A percentile compares a stretch with the other conserved stretches of the same genome.
Evolutionary conservation across 2,888 invertebrate genomes (phyloP).

Genomic region (Heliconius sara): DNA sequence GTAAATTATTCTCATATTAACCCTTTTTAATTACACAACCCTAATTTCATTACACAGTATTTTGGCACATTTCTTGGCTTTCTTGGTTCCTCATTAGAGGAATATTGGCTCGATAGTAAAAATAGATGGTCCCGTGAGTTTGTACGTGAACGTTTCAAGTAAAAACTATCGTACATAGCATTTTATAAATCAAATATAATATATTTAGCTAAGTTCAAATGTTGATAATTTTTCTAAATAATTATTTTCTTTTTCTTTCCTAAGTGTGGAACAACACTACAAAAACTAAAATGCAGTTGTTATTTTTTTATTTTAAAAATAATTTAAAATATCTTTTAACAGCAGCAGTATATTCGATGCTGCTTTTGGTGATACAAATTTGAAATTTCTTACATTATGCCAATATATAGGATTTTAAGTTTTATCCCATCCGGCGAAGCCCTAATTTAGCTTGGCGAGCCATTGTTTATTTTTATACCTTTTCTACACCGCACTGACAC

Average conservation of each 20-base stretch:
- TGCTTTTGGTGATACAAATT: neutral
- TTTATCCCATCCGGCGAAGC: neutral
- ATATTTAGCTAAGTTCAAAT: neutral
- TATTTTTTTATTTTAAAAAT: too few relatives aligned
- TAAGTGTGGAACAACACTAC: too few relatives aligned
- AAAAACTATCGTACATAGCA: constrained; percentile 12
- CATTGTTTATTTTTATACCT: constrained; percentile 30
- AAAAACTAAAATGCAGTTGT: too few relatives aligned
- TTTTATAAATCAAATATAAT: neutral
- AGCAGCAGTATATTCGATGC: neutral
- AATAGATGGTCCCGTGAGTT: constrained; percentile 41
- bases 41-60: constrained; percentile 9
- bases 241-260: too few relatives aligned
- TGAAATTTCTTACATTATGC: neutral
- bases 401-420: neutral
- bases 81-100: constrained; percentile 36
- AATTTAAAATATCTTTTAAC: neutral
- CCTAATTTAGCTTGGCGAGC: neutral
- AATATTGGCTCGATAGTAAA: constrained; percentile 36
- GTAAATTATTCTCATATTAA: too few relatives aligned
- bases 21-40: neutral
- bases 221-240: too few relatives aligned
- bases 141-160: constrained; percentile 30
- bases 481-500: constrained; percentile 46
- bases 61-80: constrained; percentile 35